phyloP scores from a whole-genome alignment of 2,113 vertebrate genomes.

The Oryctolagus cuniculus region mOryCun1.1 NC_091445.1:76767001-76767500 shows the following conservation, averaged over 20 bases:
- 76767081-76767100: constrained; percentile 57
- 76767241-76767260: not conserved
- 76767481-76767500: not conserved
- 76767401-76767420: not conserved
- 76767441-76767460: not conserved
- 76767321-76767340: not conserved
- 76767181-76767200: not conserved
- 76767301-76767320: not conserved
- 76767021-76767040: constrained; percentile 61
- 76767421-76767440: not conserved
- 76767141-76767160: not conserved
- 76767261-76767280: not conserved
- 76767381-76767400: not conserved
- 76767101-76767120: constrained; percentile 42
- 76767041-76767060: constrained; percentile 51
- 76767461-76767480: not conserved
- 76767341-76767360: constrained; percentile 15
- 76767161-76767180: not conserved
- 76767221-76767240: not conserved
- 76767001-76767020: constrained; percentile 50
- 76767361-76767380: not conserved
- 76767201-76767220: not conserved
- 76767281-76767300: not conserved
- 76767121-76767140: constrained; percentile 43
- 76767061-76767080: constrained; percentile 56